Percentiles rank a stretch among this genome's conserved stretches.
Conservation (phyloP, 1,140 invertebrate species). For the Mactra quadrangularis region DNA sequence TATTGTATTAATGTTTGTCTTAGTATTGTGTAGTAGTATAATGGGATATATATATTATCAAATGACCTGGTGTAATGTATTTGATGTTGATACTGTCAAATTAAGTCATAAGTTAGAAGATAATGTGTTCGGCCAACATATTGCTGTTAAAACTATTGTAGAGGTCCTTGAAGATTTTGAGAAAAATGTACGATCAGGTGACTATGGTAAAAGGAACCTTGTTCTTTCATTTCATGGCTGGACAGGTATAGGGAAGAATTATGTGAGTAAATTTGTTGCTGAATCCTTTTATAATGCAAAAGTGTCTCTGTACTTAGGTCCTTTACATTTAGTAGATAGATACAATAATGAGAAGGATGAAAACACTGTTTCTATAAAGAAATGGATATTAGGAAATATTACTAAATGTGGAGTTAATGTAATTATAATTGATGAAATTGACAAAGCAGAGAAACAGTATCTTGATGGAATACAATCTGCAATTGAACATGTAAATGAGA, state of each 20-base stretch:
- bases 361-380: slow-evolving; percentile 47
- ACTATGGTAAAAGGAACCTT: slow-evolving; percentile 59
- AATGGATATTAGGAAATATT: slow-evolving; percentile 73
- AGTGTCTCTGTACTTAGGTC: slow-evolving; percentile 69
- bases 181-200: slow-evolving; percentile 24
- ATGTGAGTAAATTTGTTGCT: slow-evolving; percentile 73
- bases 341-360: slow-evolving; percentile 64
- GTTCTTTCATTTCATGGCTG: slow-evolving; percentile 80
- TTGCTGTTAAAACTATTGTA: slow-evolving; percentile 72
- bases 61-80: slow-evolving; percentile 31
- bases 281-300: slow-evolving; percentile 66
- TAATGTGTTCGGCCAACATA: slow-evolving; percentile 80
- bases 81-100: slow-evolving; percentile 52
- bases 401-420: slow-evolving; percentile 74
- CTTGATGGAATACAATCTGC: slow-evolving; percentile 65
- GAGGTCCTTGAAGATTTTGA: slow-evolving; percentile 62
- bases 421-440: slow-evolving; percentile 80
- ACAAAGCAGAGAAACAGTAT: slow-evolving; percentile 72
- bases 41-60: slow-evolving; percentile 30
- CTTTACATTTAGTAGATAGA: slow-evolving; percentile 72
- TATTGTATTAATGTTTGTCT: neutral
- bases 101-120: slow-evolving; percentile 66
- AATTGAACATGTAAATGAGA: slow-evolving; percentile 36
- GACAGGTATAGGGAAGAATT: slow-evolving; percentile 81
- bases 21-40: neutral